Evolutionary conservation across 1,140 invertebrate genomes (phyloP), one percentile per base, ranked within the genome.

Genomic region (Musca vetustissima): DNA sequence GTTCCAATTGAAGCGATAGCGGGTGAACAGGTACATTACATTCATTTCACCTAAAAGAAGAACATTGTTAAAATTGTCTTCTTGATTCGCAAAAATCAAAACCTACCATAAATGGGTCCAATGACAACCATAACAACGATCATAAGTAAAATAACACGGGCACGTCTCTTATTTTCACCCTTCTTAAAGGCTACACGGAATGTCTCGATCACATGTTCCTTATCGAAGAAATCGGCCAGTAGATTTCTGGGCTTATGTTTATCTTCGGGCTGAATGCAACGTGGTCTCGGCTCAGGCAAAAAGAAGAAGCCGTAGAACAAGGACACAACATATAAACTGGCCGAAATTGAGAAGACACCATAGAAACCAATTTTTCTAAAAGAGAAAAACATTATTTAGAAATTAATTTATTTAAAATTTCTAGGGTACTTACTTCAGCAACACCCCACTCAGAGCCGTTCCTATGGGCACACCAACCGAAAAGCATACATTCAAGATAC

Each of bases 1-100:
- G 75, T 92, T 89, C 92, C 92, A 94, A 71, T 93, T 92, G 83
- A 93, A 94, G 22, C 90, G 86, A 77, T 89, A 92, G 69, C 92
- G 85, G 13, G 91, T 92, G 75, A 93, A 93, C 24, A 93, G 83
- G 76, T 93, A 93, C 79, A 89, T 86, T 3, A 93, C 91, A 36
- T 89, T 89, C 89, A 92, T 90, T 83, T 94, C 92, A 75, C 92
- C 91, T 92, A 85, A 19, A 22, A 67, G 22, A 22, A 6, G 67
- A 52, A 53, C 19, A 43, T n/a, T n/a, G n/a, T n/a, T n/a, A n/a
- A n/a, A n/a, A 64, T 32, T 32, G 3, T 32, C 9, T 32, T 32
- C 28, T 9, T 32, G 28, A 32, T 32, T 9, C 36, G 2, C 4
- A 43, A 43, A 43, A 43, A 43, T 43, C 36, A 15, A 50, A 32